These are phyloP conservation scores for Schizothorax lantsangensis DNA, from an alignment of 2,797 vertebrate species.

Conservation along the genomic window DNA sequence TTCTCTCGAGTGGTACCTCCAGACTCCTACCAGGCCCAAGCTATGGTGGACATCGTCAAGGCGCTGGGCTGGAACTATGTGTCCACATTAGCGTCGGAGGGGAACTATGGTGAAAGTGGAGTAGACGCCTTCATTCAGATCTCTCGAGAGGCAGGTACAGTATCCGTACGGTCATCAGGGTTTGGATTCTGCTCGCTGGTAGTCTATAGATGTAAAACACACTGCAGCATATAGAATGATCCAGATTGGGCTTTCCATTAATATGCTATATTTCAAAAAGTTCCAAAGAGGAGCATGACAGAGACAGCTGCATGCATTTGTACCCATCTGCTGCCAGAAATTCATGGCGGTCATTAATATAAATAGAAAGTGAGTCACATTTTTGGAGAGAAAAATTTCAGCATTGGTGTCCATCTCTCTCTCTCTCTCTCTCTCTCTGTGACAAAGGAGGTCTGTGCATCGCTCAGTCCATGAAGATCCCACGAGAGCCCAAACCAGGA, in stretches of 20 bases:
- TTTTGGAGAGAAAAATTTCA: conserved; percentile 54
- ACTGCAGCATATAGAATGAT: background rate
- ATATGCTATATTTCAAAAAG: conserved; percentile 54
- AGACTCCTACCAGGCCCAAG: conserved; percentile 92
- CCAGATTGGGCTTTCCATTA: conserved; percentile 56
- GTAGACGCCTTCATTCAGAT: conserved; percentile 91
- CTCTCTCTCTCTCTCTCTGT: conserved; percentile 4
- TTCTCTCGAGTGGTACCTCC: conserved; percentile 93
- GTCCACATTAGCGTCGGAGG: conserved; percentile 90
- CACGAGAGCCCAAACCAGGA: conserved; percentile 85
- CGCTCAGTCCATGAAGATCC: conserved; percentile 93
- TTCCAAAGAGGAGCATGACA: conserved; percentile 39
- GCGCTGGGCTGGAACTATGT: conserved; percentile 93
- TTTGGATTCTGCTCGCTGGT: background rate
- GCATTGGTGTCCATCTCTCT: conserved; percentile 56
- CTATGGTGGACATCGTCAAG: conserved; percentile 91
- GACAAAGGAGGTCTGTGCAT: conserved; percentile 87
- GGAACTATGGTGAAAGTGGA: conserved; percentile 91
- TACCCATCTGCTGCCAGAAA: conserved; percentile 49
- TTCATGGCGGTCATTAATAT: conserved; percentile 62
- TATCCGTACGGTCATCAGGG: conserved; percentile 22
- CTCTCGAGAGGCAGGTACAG: conserved; percentile 86
- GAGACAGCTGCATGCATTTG: conserved; percentile 55
- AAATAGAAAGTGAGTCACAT: conserved; percentile 52
- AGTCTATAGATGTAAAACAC: background rate